Evolutionary conservation across 1,140 invertebrate genomes (phyloP), one percentile per base, ranked within the genome.

Genomic region (Lepidurus packardi): DNA sequence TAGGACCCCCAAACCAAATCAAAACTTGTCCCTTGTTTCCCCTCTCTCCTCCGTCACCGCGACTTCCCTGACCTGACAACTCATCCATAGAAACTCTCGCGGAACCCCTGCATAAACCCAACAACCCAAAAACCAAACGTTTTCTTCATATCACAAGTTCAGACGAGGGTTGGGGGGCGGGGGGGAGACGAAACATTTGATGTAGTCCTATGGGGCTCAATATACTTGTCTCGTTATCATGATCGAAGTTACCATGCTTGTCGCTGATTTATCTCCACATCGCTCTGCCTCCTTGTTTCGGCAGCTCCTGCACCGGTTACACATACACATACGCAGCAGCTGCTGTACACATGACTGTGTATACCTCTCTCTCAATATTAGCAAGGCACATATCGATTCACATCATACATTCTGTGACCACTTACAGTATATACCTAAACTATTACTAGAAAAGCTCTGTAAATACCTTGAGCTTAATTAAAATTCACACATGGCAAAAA

Each of bases 171-270:
- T 7, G 53, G 53, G 13, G 13, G 47, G n/a, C n/a, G 47, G 47
- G 13, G n/a, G 21, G 21, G 21, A 8, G 21, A 7, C 16, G 53
- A 65, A 65, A 65, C 53, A 65, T 65, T 65, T 65, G 53, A 65
- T 65, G 53, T 65, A 65, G 53, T 65, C 53, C 53, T 65, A 65
- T 65, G 53, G n/a, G 53, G 53, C 53, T 65, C 53, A 65, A 65
- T 65, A 65, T 65, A 65, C 53, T 65, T 65, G 53, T 13, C 53
- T 65, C 53, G 53, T 65, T 65, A 65, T 65, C 53, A 65, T 65
- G 53, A 65, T 65, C 53, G 53, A 65, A 65, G 53, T 65, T 65
- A 65, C 53, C 21, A 65, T 65, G 53, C 53, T 1, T 65, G 53
- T 65, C 53, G 53, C 53, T 65, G 53, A 65, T 65, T 65, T 65